Evolutionary conservation across 2,113 vertebrate genomes (phyloP).

Genomic region (Odocoileus virginianus): DNA sequence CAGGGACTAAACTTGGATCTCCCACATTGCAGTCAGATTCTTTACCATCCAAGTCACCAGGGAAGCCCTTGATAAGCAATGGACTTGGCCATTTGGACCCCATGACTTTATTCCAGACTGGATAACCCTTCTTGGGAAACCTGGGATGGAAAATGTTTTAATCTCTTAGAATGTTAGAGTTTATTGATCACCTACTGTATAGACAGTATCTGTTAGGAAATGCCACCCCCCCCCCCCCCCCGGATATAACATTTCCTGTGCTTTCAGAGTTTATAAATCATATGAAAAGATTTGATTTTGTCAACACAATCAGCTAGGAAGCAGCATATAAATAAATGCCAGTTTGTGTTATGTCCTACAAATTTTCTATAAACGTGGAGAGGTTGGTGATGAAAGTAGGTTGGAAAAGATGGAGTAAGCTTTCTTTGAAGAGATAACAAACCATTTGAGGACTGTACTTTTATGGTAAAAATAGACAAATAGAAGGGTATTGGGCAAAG

Average conservation of each 20-base stretch:
- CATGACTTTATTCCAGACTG: background rate
- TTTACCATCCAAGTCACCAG: background rate
- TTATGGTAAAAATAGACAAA: background rate
- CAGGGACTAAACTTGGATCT: background rate
- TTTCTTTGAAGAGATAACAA: background rate
- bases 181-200: background rate
- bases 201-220: background rate
- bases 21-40: background rate
- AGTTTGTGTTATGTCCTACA: background rate
- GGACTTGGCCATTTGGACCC: background rate
- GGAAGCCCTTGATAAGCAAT: background rate
- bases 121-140: background rate
- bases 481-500: background rate
- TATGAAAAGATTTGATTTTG: background rate
- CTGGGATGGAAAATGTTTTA: background rate
- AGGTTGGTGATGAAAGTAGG: background rate
- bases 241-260: background rate
- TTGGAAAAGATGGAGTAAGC: background rate
- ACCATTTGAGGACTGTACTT: background rate
- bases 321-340: background rate
- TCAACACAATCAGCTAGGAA: background rate
- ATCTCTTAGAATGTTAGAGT: background rate
- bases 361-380: background rate
- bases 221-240: accelerated
- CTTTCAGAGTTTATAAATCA: background rate